These are phyloP conservation scores for Platanista minor DNA, from an alignment of 2,113 vertebrate genomes.

Conservation along the genomic window DNA sequence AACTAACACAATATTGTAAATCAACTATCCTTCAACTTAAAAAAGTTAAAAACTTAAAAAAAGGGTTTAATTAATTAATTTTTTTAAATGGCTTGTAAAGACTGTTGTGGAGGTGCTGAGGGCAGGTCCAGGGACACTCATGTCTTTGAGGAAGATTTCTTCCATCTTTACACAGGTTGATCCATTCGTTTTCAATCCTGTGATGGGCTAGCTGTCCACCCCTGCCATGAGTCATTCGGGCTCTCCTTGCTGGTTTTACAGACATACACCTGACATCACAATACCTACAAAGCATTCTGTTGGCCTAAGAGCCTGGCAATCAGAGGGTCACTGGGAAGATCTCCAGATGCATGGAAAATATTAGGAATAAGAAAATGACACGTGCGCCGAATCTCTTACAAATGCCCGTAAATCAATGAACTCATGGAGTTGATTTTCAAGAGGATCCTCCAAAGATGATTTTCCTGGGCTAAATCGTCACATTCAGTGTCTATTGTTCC, in stretches of 20 bases:
- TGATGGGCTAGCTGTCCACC: not conserved
- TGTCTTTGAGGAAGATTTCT: not conserved
- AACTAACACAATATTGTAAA: too few relatives aligned
- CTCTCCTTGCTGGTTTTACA: too few relatives aligned
- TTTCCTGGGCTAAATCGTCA: fast-evolving
- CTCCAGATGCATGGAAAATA: not conserved
- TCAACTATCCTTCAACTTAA: too few relatives aligned
- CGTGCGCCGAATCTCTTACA: not conserved
- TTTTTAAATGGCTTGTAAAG: too few relatives aligned
- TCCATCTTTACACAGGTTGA: not conserved
- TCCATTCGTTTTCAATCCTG: too few relatives aligned
- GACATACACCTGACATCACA: not conserved
- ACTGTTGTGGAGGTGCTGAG: not conserved
- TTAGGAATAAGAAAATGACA: not conserved
- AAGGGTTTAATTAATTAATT: too few relatives aligned
- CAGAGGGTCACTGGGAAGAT: fast-evolving
- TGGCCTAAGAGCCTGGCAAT: too few relatives aligned
- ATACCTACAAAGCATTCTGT: fast-evolving
- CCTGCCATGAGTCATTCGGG: not conserved
- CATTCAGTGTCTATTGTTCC: not conserved
- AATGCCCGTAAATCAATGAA: fast-evolving
- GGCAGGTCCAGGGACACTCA: fast-evolving
- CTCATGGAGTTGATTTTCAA: not conserved
- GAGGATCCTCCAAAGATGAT: not conserved
- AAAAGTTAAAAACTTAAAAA: too few relatives aligned